Evolutionary conservation across 2,888 invertebrate species (phyloP).

Genomic region (Anarsia innoxiella): DNA sequence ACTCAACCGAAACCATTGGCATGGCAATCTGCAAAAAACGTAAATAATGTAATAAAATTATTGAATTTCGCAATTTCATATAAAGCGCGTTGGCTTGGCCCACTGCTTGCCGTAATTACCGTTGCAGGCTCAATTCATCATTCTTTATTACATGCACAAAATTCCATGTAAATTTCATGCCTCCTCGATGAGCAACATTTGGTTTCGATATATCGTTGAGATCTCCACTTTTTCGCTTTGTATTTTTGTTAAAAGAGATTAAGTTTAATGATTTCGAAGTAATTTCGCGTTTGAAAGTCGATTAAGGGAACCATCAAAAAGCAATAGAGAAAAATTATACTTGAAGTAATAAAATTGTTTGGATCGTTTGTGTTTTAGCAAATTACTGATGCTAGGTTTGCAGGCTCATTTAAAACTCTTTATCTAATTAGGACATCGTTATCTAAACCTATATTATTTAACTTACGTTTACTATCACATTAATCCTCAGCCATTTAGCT

Average conservation of each 20-base stretch:
- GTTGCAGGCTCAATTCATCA: constrained; percentile 72
- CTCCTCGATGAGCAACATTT: constrained; percentile 48
- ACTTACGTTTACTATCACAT: no score
- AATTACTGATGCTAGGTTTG: not conserved
- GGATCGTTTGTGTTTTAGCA: not conserved
- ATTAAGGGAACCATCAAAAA: constrained; percentile 8
- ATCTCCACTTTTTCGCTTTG: constrained; percentile 42
- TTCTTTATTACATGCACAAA: constrained; percentile 72
- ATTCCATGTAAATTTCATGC: constrained; percentile 72
- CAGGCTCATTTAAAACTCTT: not conserved
- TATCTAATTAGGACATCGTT: not conserved
- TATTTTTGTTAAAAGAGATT: constrained; percentile 23
- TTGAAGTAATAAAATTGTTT: constrained; percentile 5
- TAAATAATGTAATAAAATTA: constrained; percentile 50
- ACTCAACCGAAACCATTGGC: no score
- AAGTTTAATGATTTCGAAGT: constrained; percentile 26
- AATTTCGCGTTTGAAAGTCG: constrained; percentile 18
- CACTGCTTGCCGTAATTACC: constrained; percentile 68
- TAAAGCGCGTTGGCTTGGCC: constrained; percentile 56
- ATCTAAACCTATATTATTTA: not conserved
- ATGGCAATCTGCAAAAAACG: constrained; percentile 3
- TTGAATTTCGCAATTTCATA: constrained; percentile 67
- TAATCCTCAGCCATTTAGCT: no score
- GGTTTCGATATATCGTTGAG: constrained; percentile 58
- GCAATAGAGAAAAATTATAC: constrained; percentile 7